Percentiles rank a stretch among this genome's conserved stretches.
phyloP scores from a whole-genome alignment of 2,797 vertebrate genomes.

The Picus viridis region DNA sequence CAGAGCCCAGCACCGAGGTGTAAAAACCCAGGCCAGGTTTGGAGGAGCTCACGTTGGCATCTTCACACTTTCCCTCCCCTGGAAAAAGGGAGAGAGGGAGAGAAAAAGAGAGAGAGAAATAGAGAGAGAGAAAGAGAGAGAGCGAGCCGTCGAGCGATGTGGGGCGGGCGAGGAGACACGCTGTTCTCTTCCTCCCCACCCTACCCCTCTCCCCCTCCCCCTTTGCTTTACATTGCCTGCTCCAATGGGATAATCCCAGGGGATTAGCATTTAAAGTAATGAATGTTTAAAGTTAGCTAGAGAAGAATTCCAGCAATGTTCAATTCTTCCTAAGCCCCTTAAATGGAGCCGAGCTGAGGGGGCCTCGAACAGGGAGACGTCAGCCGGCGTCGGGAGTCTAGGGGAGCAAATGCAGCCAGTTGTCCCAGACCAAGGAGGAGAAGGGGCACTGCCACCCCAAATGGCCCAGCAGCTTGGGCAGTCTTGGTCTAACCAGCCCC shows the following conservation, averaged over 20 bases:
- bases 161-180: neutral
- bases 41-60: neutral
- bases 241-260: slow-evolving; percentile 61
- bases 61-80: neutral
- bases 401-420: rapidly evolving
- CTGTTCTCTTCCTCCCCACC: slow-evolving; percentile 5
- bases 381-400: slow-evolving; percentile 5
- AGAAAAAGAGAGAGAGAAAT: too few relatives aligned
- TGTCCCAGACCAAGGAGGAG: neutral
- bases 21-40: slow-evolving; percentile 40
- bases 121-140: too few relatives aligned
- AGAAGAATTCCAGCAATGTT: slow-evolving; percentile 70
- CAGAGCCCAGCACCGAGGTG: slow-evolving; percentile 17
- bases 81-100: neutral
- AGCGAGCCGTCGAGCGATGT: rapidly evolving
- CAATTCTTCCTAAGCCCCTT: slow-evolving; percentile 68
- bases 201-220: neutral
- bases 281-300: slow-evolving; percentile 68
- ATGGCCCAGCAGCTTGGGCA: rapidly evolving
- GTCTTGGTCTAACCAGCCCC: rapidly evolving
- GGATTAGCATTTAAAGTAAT: slow-evolving; percentile 73
- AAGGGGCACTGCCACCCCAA: neutral
- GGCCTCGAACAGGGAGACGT: slow-evolving; percentile 47
- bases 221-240: slow-evolving; percentile 15
- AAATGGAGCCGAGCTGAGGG: slow-evolving; percentile 54